Percentiles rank a stretch among this genome's conserved stretches.
phyloP scores from a whole-genome alignment of 2,797 vertebrate genomes.

The Scyliorhinus canicula region DNA sequence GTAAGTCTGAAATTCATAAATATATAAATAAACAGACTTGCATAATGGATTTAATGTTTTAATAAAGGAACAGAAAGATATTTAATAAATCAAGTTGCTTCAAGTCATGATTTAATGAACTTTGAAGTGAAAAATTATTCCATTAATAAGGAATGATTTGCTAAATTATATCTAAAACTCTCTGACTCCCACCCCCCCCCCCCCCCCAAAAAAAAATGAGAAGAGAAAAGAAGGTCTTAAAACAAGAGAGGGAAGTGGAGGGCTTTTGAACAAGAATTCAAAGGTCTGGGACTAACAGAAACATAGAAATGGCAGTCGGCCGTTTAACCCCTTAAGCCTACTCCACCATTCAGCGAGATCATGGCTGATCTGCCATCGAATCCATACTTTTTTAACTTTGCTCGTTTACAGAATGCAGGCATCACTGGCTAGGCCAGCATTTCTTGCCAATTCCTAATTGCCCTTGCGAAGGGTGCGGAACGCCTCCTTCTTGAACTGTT shows the following conservation, averaged over 20 bases:
- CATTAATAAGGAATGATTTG: constrained; percentile 29
- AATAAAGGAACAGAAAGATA: background rate
- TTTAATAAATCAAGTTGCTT: constrained; percentile 8
- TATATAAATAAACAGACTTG: constrained; percentile 31
- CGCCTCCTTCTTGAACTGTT: no score
- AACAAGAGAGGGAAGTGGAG: background rate
- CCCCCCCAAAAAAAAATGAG: background rate
- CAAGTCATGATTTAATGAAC: constrained; percentile 24
- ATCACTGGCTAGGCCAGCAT: no score
- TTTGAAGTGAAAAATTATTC: constrained; percentile 28
- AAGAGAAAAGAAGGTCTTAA: background rate
- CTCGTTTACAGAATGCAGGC: no score
- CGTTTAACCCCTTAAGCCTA: background rate
- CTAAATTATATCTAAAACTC: background rate
- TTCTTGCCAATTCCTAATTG: no score
- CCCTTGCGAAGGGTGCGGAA: no score
- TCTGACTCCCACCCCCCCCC: no score
- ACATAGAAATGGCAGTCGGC: background rate
- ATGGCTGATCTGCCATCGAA: background rate
- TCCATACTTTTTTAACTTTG: no score
- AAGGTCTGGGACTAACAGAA: background rate
- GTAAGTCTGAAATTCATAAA: background rate
- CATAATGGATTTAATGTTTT: constrained; percentile 12
- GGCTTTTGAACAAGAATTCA: background rate
- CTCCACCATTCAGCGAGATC: background rate